Evolutionary conservation across 2,113 vertebrate species (phyloP), one percentile per base, ranked within the genome.

Genomic region (Mixornis gularis): DNA sequence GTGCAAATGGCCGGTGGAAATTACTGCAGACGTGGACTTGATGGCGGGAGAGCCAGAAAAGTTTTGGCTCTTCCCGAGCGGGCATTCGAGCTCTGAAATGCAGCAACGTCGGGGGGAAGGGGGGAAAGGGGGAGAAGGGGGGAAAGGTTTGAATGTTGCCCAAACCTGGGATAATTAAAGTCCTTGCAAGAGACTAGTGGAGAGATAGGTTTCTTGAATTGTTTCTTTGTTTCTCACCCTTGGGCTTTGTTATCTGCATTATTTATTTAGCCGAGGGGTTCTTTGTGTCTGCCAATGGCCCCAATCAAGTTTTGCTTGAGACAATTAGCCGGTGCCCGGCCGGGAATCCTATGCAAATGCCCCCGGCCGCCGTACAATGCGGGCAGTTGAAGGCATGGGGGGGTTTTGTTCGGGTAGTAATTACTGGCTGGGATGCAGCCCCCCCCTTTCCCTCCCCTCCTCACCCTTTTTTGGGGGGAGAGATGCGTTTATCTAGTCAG

Each of bases 241-340:
- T 96, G 97, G 97, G 96, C 97, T 99, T 99, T 99, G 98, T 99
- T 98, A 98, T 98, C 98, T 96, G 97, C 98, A 98, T 98, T 98
- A 98, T 98, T 99, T 99, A 98, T 99, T 98, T 97, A 98, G 97
- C 98, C 98, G 98, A 97, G 98, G 98, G 98, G 98, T 98, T 96
- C 98, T 99, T 99, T 99, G 99, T 99, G 97, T 98, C 98, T 97
- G 98, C 98, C 98, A 98, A 99, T 99, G 98, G 97, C 98, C 98
- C 98, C 98, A 98, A 98, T 98, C 98, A 98, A 98, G 98, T 98
- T 98, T 98, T 98, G 98, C 98, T 97, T 98, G 97, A 98, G 98
- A 98, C 98, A 98, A 98, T 98, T 98, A 99, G 98, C 98, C 97
- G 95, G 96, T 97, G 97, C 97, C 96, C 97, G 97, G 97, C 97